phyloP scores from a whole-genome alignment of 2,113 vertebrate genomes.

The Perca fluviatilis region DNA sequence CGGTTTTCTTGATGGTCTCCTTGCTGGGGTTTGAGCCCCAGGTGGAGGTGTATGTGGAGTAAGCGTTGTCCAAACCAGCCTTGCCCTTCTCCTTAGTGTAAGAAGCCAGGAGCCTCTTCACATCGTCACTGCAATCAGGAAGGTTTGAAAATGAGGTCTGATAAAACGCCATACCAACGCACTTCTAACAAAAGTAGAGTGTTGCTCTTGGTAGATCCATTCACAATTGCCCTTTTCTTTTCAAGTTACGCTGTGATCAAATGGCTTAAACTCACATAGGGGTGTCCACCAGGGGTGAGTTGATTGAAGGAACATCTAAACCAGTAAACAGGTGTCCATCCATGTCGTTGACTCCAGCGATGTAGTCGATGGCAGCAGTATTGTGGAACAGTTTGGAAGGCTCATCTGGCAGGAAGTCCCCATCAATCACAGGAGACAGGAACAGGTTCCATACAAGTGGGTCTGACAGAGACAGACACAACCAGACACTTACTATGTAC shows the following conservation, averaged over 20 bases:
- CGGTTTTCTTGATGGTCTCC: conserved; percentile 87
- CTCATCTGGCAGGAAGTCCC: conserved; percentile 91
- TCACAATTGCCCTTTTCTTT: neutral
- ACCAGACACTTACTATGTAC: neutral
- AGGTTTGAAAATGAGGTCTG: neutral
- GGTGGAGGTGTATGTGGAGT: conserved; percentile 80
- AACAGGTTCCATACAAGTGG: conserved; percentile 84
- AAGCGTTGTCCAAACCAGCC: conserved; percentile 75
- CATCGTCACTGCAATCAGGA: conserved; percentile 77
- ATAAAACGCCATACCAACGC: neutral
- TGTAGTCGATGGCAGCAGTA: conserved; percentile 88
- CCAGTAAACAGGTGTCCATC: conserved; percentile 90
- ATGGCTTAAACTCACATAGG: conserved; percentile 77
- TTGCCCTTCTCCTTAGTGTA: conserved; percentile 83
- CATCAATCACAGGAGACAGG: conserved; percentile 88
- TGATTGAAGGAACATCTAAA: conserved; percentile 86
- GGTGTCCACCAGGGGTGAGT: conserved; percentile 76
- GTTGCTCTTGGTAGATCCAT: neutral
- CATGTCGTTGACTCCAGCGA: conserved; percentile 92
- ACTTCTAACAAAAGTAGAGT: neutral
- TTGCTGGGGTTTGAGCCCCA: conserved; percentile 83
- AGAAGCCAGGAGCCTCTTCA: conserved; percentile 82
- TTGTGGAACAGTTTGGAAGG: conserved; percentile 89
- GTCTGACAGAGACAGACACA: conserved; percentile 73
- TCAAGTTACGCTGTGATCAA: neutral